These are phyloP conservation scores for Dynastes hyllus DNA, from an alignment of 2,888 invertebrate species.

Conservation along the genomic window DNA sequence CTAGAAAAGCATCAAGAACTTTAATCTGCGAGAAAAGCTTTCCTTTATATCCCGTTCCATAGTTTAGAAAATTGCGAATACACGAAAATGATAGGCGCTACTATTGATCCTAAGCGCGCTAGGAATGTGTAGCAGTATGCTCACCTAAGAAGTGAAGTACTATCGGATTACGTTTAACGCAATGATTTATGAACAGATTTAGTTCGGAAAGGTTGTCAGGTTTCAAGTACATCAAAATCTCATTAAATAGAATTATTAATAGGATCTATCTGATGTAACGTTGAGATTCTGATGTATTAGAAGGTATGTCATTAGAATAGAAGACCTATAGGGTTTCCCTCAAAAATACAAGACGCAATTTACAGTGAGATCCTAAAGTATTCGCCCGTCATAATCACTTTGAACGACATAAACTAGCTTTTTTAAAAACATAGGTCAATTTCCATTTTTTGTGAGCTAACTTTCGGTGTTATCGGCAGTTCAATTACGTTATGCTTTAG, in stretches of 20 bases:
- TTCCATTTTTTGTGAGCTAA: no score
- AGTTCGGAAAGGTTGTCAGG: slow-evolving; percentile 3
- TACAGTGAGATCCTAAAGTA: no score
- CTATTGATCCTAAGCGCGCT: neutral
- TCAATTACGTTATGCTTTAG: no score
- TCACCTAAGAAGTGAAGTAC: neutral
- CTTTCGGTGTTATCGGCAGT: no score
- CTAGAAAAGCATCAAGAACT: neutral
- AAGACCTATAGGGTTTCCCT: no score
- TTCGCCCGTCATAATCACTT: no score
- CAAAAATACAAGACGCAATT: no score
- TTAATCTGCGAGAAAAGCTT: neutral
- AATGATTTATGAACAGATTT: slow-evolving; percentile 7
- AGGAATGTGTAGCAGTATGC: neutral
- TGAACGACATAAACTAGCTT: no score
- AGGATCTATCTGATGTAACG: neutral
- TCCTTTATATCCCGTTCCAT: no score
- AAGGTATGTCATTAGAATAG: no score
- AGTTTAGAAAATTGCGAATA: neutral
- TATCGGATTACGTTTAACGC: neutral
- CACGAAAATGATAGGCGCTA: neutral
- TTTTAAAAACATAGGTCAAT: no score
- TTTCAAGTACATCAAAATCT: slow-evolving; percentile 2
- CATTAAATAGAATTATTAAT: slow-evolving; percentile 15
- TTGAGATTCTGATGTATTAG: no score